Base-by-base conservation (phyloP, 1,140 invertebrate genomes). In the Philotrypesis tridentata region DNA sequence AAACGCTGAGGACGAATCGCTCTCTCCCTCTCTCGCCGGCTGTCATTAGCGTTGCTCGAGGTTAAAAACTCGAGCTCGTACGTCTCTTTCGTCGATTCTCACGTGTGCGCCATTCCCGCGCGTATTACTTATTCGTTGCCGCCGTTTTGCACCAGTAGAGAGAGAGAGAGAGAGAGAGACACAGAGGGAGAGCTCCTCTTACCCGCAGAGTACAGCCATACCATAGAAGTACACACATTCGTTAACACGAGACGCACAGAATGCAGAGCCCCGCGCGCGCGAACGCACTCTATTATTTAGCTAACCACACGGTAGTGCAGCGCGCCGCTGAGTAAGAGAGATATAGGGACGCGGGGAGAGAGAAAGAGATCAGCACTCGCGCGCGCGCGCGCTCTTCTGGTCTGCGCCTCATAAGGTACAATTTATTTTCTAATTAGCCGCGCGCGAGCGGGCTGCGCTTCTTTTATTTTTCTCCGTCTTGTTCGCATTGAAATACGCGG, bases 401-500 rank as follows among this genome's bases (percentile, higher is more conserved):
- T 48, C 2, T 17, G 9, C 67, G 55, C 65, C 71, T 63, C 71
- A 48, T 73, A 48, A 73, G 70, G 31, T 48, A 71, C 71, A 55
- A 80, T 80, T 80, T 80, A 80, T 80, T 80, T 68, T 74, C 71
- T 80, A 80, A 80, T 80, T 74, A 80, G 79, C 31, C 29, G n/a
- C 21, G 71, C 21, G n/a, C 27, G 2, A 17, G 27, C 17, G 40
- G 14, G n/a, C 37, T 68, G n/a, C 21, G 23, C 40, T 9, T 11
- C 55, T 79, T 61, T 72, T 79, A n/a, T n/a, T n/a, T n/a, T n/a
- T n/a, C n/a, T 63, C 33, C 7, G 29, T 72, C 55, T 61, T 79
- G 55, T 78, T 78, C 65, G 27, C 65, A n/a, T n/a, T 67, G 37
- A 33, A 31, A 68, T n/a, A n/a, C n/a, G n/a, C 23, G 27, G 60